A percentile compares a stretch with the other conserved stretches of the same genome.
Conservation (phyloP, 2,888 invertebrate genomes). For the Amphipyra berbera region DNA sequence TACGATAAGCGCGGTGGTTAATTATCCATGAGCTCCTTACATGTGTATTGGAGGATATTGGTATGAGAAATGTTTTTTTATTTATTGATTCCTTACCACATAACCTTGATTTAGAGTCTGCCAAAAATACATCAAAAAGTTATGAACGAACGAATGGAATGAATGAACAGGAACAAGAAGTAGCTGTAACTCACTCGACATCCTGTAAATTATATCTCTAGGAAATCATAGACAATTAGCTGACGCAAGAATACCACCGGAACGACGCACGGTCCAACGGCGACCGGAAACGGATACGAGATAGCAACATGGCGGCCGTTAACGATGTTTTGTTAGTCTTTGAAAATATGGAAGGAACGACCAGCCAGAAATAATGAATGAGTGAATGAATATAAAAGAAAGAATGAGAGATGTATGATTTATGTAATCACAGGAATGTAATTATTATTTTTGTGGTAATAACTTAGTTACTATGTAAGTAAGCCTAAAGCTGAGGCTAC, state of each 20-base stretch:
- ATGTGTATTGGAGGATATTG: too few species aligned
- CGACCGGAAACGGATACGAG: slow-evolving; percentile 65
- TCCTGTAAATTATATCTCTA: slow-evolving; percentile 37
- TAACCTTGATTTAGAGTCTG: too few species aligned
- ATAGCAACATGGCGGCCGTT: slow-evolving; percentile 64
- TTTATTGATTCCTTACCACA: too few species aligned
- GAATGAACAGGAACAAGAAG: slow-evolving; percentile 38
- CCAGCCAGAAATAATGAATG: slow-evolving; percentile 12
- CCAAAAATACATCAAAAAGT: too few species aligned
- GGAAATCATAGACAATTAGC: slow-evolving; percentile 62
- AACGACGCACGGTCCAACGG: slow-evolving; percentile 52
- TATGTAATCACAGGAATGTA: not conserved
- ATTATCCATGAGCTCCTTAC: too few species aligned
- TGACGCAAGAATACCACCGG: slow-evolving; percentile 62
- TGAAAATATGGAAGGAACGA: slow-evolving; percentile 34
- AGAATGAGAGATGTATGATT: not conserved
- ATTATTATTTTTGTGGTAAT: not conserved
- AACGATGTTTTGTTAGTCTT: slow-evolving; percentile 35
- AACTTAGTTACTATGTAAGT: too few species aligned
- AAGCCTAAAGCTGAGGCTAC: too few species aligned
- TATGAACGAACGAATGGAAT: too few species aligned
- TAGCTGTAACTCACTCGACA: slow-evolving; percentile 42
- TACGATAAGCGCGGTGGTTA: too few species aligned
- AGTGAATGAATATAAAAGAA: not conserved
- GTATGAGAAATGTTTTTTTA: too few species aligned